Base-by-base conservation (phyloP, 2,888 invertebrate genomes). In the Chelonus formosanus region DNA sequence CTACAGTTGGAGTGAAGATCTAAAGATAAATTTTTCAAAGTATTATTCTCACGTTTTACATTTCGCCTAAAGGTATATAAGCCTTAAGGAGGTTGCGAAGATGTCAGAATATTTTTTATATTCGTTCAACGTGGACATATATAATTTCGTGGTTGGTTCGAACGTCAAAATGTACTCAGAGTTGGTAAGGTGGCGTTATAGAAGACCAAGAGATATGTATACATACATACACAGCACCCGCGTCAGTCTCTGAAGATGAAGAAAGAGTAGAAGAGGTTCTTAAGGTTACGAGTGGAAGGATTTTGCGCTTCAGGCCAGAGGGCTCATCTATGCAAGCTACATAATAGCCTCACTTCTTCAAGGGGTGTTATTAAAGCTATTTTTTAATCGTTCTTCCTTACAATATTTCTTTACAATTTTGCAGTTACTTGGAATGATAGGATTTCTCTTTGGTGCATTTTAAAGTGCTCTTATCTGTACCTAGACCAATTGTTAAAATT, bases 111-210 rank as follows among this genome's bases (percentile, higher is more conserved):
- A 59, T 67, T 58, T 58, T 58, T 20, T 48, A 4, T 5, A 32
- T 34, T 5, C 35, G 70, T 71, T 68, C 72, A 69, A 70, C 66
- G 73, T 70, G 68, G 70, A 72, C 74, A 69, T 67, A 70, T 70
- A 75, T 82, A 83, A 83, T 83, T 82, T 83, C 70, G 78, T 74
- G 77, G 75, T 76, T 76, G 74, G 77, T 77, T 76, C 80, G 74
- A 74, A 78, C 79, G 80, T 80, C 78, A 79, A 80, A 79, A 81
- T 76, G 64, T 59, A 62, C 71, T 72, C 68, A 69, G 69, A 65
- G 59, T 45, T 57, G 45, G 63, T 60, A 59, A 58, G 55, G 62
- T 65, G 59, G 60, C 74, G 76, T 75, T 79, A 80, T 79, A 80
- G 80, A 78, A 76, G 80, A 78, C 74, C 68, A 69, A 68, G 75